These are phyloP conservation scores for Drosophila mayaguana DNA, from an alignment of 2,888 invertebrate genomes.

Conservation along the genomic window DNA sequence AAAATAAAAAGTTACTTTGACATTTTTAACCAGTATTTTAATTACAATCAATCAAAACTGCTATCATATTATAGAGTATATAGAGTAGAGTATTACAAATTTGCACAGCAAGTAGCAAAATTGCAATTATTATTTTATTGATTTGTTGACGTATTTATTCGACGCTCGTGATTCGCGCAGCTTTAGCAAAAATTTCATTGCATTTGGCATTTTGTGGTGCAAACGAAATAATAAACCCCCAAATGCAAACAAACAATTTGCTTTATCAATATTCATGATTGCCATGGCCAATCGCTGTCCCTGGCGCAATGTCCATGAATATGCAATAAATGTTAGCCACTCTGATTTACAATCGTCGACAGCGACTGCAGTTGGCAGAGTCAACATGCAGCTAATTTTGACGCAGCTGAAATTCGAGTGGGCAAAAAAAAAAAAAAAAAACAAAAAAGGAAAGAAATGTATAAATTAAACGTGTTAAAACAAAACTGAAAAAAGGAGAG, in stretches of 20 bases:
- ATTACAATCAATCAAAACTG: background rate
- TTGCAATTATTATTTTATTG: constrained; percentile 12
- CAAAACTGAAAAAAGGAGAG: background rate
- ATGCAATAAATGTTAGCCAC: constrained; percentile 57
- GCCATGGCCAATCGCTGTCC: constrained; percentile 24
- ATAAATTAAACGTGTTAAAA: constrained; percentile 6
- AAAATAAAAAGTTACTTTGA: background rate
- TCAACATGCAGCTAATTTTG: constrained; percentile 55
- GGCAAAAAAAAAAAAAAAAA: background rate
- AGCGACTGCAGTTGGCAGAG: constrained; percentile 51
- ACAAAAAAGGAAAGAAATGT: background rate
- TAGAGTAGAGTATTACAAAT: constrained; percentile 7
- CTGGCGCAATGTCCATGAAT: constrained; percentile 62
- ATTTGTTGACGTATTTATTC: constrained; percentile 11
- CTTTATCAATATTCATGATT: constrained; percentile 75
- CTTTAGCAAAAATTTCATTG: constrained; percentile 35
- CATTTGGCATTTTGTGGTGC: constrained; percentile 27
- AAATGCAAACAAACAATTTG: constrained; percentile 67
- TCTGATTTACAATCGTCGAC: constrained; percentile 48
- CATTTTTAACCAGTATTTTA: background rate
- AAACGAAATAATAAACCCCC: constrained; percentile 52
- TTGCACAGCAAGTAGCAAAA: background rate
- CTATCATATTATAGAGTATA: constrained; percentile 4
- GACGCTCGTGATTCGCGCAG: constrained; percentile 16
- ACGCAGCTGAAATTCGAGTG: constrained; percentile 11